These are phyloP conservation scores for Tetragnatha montana DNA, from an alignment of 2,888 invertebrate genomes.

Conservation along the genomic window DNA sequence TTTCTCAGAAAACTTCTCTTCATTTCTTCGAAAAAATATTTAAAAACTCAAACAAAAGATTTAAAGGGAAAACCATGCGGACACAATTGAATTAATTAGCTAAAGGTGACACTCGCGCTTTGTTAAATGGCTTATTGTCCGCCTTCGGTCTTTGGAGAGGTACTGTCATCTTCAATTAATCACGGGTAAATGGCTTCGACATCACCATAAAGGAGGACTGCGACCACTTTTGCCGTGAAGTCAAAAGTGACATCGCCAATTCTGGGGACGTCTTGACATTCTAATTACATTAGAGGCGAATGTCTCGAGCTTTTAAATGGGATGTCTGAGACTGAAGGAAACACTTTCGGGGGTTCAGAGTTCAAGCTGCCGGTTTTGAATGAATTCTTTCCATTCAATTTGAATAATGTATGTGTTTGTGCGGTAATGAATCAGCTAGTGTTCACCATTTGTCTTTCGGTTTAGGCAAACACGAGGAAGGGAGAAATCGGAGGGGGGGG, in stretches of 20 bases:
- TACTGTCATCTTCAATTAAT: not conserved
- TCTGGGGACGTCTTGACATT: not conserved
- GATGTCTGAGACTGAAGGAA: not conserved
- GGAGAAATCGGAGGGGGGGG: no score
- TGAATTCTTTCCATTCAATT: not conserved
- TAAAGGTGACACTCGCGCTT: not conserved
- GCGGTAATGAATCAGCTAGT: not conserved
- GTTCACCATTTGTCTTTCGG: not conserved
- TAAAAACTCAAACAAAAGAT: no score
- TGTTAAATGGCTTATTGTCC: not conserved
- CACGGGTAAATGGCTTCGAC: not conserved
- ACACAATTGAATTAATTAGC: not conserved
- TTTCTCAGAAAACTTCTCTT: no score
- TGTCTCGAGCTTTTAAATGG: not conserved
- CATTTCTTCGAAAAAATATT: no score
- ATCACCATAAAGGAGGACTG: not conserved
- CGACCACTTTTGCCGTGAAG: not conserved
- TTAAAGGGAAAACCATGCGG: not conserved
- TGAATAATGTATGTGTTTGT: not conserved
- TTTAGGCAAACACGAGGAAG: not conserved
- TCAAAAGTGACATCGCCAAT: not conserved
- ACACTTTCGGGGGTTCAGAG: not conserved
- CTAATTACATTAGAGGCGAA: constrained; percentile 4
- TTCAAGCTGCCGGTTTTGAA: not conserved
- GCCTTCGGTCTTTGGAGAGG: no score